Conservation (phyloP, 2,888 invertebrate genomes). For the Microplitis deprimator region DNA sequence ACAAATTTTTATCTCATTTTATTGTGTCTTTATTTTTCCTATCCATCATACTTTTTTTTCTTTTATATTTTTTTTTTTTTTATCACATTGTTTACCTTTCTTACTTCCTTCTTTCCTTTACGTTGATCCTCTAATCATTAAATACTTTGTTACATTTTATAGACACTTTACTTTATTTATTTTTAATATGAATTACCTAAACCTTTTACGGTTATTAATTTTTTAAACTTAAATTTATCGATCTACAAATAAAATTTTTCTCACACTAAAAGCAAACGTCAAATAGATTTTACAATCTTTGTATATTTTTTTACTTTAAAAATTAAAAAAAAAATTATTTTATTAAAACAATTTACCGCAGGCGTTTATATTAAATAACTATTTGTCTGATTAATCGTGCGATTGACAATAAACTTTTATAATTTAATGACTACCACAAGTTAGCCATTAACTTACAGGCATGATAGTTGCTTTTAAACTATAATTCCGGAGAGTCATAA, state of each 20-base stretch:
- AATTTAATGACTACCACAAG: neutral
- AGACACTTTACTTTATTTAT: neutral
- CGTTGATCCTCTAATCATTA: neutral
- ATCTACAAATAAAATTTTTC: too few relatives aligned
- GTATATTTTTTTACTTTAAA: too few relatives aligned
- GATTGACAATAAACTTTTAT: neutral
- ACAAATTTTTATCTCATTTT: neutral
- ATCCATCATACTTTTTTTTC: too few relatives aligned
- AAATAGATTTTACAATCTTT: too few relatives aligned
- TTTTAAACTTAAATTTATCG: neutral
- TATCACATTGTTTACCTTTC: neutral
- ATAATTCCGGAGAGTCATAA: neutral
- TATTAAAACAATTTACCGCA: too few relatives aligned
- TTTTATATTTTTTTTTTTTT: neutral
- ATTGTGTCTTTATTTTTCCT: neutral
- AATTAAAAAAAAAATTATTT: too few relatives aligned
- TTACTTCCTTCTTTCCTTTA: neutral
- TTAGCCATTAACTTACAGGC: neutral
- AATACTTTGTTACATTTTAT: neutral
- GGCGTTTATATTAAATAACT: too few relatives aligned
- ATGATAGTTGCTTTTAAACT: neutral
- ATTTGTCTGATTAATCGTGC: too few relatives aligned
- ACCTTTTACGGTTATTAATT: neutral
- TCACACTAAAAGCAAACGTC: too few relatives aligned
- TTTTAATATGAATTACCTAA: neutral